phyloP scores from a whole-genome alignment of 1,140 invertebrate genomes.

The Gryllus bimaculatus region DNA sequence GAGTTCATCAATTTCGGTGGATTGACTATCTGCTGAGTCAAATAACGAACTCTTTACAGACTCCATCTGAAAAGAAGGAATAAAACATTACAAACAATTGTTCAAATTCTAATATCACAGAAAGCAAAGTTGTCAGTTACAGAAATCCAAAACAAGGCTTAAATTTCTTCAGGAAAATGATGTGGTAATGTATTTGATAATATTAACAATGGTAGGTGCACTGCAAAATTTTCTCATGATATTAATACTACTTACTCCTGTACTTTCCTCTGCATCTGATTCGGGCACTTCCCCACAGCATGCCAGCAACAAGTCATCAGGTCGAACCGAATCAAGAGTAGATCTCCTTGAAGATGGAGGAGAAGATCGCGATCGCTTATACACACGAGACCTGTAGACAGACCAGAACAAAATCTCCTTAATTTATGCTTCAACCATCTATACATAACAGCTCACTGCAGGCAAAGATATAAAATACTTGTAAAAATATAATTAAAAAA shows the following conservation, averaged over 20 bases:
- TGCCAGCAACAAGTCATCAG: constrained; percentile 44
- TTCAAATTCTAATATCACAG: too few relatives aligned
- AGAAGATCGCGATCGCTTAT: constrained; percentile 52
- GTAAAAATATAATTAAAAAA: neutral
- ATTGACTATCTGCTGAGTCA: constrained; percentile 51
- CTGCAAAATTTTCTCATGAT: too few relatives aligned
- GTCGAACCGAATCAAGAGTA: constrained; percentile 53
- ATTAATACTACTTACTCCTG: constrained; percentile 27
- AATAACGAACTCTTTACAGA: constrained; percentile 19
- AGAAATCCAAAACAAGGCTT: neutral
- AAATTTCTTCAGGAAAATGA: too few relatives aligned
- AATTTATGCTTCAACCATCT: too few relatives aligned
- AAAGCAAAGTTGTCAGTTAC: neutral
- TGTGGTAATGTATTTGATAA: too few relatives aligned
- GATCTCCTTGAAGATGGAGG: constrained; percentile 53
- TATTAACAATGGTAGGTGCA: too few relatives aligned
- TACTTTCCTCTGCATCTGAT: constrained; percentile 36
- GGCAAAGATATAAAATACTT: neutral
- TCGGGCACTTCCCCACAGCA: constrained; percentile 34
- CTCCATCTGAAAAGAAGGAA: constrained; percentile 13
- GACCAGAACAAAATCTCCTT: constrained; percentile 15
- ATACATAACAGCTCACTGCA: neutral
- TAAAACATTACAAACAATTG: neutral
- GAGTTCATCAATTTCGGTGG: constrained; percentile 57
- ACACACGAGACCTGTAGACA: constrained; percentile 40